Evolutionary conservation across 2,888 invertebrate genomes (phyloP).

Genomic region (Physocephala rufipes): DNA sequence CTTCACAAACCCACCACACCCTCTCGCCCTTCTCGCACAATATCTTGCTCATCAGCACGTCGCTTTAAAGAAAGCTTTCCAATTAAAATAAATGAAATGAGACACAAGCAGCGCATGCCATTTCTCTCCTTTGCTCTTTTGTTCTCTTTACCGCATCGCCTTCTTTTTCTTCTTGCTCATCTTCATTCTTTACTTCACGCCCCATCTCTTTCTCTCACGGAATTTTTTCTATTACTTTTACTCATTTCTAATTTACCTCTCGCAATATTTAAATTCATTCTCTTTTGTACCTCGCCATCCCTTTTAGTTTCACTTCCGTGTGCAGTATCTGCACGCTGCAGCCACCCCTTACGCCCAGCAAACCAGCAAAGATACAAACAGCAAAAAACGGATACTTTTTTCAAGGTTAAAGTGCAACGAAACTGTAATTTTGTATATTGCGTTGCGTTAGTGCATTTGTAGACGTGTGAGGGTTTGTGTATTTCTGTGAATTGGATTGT

Average conservation of each 20-base stretch:
- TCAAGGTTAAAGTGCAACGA: slow-evolving; percentile 67
- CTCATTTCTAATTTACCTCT: neutral
- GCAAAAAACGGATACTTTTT: slow-evolving; percentile 43
- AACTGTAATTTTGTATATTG: slow-evolving; percentile 52
- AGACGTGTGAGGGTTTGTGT: neutral
- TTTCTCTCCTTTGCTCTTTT: no score
- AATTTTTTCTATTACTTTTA: neutral
- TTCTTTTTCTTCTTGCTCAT: neutral
- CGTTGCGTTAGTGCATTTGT: slow-evolving; percentile 34
- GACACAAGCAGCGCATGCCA: no score
- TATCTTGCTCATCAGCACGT: neutral
- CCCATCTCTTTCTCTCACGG: neutral
- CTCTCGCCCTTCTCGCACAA: neutral
- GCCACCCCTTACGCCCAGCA: neutral
- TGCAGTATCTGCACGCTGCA: slow-evolving; percentile 1
- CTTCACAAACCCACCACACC: no score
- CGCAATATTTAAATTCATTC: neutral
- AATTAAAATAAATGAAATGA: neutral
- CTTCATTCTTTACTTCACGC: neutral
- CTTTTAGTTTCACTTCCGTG: neutral
- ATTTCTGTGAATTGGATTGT: no score
- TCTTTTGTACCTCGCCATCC: neutral
- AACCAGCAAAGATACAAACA: neutral
- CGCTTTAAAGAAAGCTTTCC: neutral
- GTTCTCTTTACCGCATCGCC: no score